Evolutionary conservation across 2,888 invertebrate species (phyloP).

Genomic region (Epistrophe eligans): DNA sequence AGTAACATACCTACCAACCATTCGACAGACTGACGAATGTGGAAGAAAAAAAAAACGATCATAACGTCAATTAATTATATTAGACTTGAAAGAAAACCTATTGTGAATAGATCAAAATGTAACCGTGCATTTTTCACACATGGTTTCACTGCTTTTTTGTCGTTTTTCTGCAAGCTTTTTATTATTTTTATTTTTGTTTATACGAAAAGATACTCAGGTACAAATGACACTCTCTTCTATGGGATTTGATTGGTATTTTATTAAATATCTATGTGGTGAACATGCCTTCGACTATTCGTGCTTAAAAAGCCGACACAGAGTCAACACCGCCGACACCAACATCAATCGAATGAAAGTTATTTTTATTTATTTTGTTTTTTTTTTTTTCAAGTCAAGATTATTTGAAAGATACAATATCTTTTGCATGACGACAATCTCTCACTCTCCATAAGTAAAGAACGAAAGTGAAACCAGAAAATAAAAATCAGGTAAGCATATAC

Average conservation of each 20-base stretch:
- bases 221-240: conserved; percentile 43
- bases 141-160: conserved; percentile 67
- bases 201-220: conserved; percentile 30
- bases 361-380: conserved; percentile 11
- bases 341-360: conserved; percentile 64
- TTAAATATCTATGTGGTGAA: conserved; percentile 50
- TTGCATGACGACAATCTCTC: conserved; percentile 54
- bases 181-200: not conserved
- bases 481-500: conserved; percentile 34
- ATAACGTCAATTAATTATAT: conserved; percentile 67
- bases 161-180: conserved; percentile 18
- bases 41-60: conserved; percentile 21
- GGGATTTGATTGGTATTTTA: conserved; percentile 54
- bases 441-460: conserved; percentile 35
- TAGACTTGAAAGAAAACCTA: conserved; percentile 58
- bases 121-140: conserved; percentile 68
- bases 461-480: conserved; percentile 25
- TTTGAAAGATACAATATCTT: conserved; percentile 34
- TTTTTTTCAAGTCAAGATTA: conserved; percentile 49
- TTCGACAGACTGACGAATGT: conserved; percentile 11
- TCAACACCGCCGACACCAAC: not conserved
- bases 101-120: conserved; percentile 49
- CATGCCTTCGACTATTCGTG: not conserved
- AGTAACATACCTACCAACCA: conserved; percentile 23
- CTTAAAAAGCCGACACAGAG: not conserved